phyloP scores from a whole-genome alignment of 2,888 invertebrate species.

The Argyresthia goedartella region DNA sequence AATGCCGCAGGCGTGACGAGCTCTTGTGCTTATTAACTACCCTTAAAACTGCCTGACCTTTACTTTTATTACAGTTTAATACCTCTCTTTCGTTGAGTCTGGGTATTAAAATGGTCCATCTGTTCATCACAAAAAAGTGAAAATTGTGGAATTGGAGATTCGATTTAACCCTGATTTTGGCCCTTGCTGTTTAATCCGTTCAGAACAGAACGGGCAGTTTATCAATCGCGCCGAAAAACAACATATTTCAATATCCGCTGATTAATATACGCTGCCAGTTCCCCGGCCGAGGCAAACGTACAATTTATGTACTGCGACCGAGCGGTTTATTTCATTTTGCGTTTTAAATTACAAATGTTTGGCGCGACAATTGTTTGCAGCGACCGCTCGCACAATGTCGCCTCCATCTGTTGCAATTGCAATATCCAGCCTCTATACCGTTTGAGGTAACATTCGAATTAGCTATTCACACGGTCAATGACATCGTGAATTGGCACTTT shows the following conservation, averaged over 20 bases:
- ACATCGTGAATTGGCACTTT: neutral
- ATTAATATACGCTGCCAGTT: constrained; percentile 69
- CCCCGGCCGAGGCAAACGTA: constrained; percentile 63
- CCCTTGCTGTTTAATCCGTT: constrained; percentile 62
- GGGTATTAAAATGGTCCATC: too few species aligned
- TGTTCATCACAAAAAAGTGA: too few species aligned
- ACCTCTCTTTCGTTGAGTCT: too few species aligned
- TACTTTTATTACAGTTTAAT: too few species aligned
- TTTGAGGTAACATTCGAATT: constrained; percentile 51
- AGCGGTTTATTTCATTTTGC: constrained; percentile 65
- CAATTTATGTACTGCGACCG: constrained; percentile 69
- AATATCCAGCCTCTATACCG: constrained; percentile 15
- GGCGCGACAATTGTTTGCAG: constrained; percentile 57
- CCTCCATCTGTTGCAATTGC: constrained; percentile 57
- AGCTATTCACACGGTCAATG: constrained; percentile 15
- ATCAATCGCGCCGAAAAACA: constrained; percentile 68
- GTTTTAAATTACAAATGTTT: constrained; percentile 68
- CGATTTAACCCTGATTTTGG: neutral
- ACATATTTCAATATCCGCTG: constrained; percentile 71
- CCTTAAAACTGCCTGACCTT: too few species aligned
- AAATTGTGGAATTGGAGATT: neutral
- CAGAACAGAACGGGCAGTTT: constrained; percentile 51
- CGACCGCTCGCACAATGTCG: constrained; percentile 27
- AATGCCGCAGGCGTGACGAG: neutral
- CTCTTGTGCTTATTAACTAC: too few species aligned